Base-by-base conservation (phyloP, 2,888 invertebrate genomes). In the Apotomis turbidana region DNA sequence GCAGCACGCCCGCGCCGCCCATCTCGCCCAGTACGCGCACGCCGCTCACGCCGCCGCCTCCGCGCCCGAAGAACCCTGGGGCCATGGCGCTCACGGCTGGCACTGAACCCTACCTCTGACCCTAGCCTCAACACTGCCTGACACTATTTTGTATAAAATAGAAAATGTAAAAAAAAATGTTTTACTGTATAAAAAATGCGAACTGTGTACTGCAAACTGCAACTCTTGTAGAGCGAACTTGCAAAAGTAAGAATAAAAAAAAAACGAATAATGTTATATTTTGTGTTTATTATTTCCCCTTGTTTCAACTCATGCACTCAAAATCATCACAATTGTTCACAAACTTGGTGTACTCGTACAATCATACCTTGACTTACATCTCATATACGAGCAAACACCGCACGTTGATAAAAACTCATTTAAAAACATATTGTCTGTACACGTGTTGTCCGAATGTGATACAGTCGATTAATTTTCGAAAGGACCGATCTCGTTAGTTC, bases 21-120 rank as follows among this genome's bases (percentile, higher is more conserved):
- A 93, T 80, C 83, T 91, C 4, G 80, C 87, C 72, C 93, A 93
- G 75, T 92, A 87, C 85, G 90, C 93, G 9, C 86, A 85, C 76
- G 91, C 90, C 73, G 92, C 93, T 1, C 91, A 91, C 81, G 92
- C 90, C 74, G 93, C 93, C 75, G 93, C 93, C 66, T 77, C 93
- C 71, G 78, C 91, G 41, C 93, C 93, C 78, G 93, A 93, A 74
- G 93, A 91, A 54, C 87, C 91, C 80, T 91, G 92, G 90, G 90
- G 88, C 75, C 83, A 81, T 77, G 81, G 78, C 74, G 84, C 80
- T 72, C 85, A 86, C 78, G 91, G 90, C 83, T 92, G 92, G 91
- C 88, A 91, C 86, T 91, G 77, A 90, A 79, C 76, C 71, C 86
- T 88, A 89, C 89, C 87, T 85, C 88, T 76, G 85, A 88, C 84